Evolutionary conservation across 2,113 vertebrate genomes (phyloP), one percentile per base, ranked within the genome.

Genomic region (Mesitornis unicolor): DNA sequence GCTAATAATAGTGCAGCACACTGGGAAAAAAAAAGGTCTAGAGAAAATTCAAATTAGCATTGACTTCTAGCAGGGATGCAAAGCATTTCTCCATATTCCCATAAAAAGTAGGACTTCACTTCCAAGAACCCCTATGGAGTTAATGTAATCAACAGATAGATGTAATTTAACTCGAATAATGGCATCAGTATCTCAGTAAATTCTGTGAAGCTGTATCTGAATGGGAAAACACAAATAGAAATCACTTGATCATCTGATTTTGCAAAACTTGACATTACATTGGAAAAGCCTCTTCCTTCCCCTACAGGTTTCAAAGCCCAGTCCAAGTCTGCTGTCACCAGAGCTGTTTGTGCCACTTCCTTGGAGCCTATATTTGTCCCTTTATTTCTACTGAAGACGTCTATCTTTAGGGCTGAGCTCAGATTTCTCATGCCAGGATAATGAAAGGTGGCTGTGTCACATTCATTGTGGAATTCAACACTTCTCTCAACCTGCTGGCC

Each of bases 321-420:
- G 50, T 63, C 82, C 60, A 59, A 63, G 33, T 15, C 85, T 89
- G 71, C 83, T 90, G 51, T 71, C 88, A 89, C n/a, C 57, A 87
- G 92, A 95, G 85, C 67, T 59, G 67, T 12, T 84, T 84, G 61
- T 7, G 0, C 42, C 2, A 14, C 96, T 94, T 95, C 90, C 81
- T 90, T 35, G 14, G 73, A 67, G 71, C 40, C 93, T 94, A 53
- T 87, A 90, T 95, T 96, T 90, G 92, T 93, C 81, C 78, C 84
- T 93, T 93, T 92, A 88, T 93, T 95, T 82, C 87, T 95, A 2
- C 83, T 50, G 51, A 96, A 93, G 92, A 74, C 65, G 24, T 88
- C 95, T 97, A 93, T 95, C 93, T 97, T 95, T 97, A 96, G 87
- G 70, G 48, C 74, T 75, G 85, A 10, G 43, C 85, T 97, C 77